Percentiles rank a stretch among this genome's conserved stretches.
phyloP scores from a whole-genome alignment of 2,888 invertebrate species.

The Andrena hattorfiana region DNA sequence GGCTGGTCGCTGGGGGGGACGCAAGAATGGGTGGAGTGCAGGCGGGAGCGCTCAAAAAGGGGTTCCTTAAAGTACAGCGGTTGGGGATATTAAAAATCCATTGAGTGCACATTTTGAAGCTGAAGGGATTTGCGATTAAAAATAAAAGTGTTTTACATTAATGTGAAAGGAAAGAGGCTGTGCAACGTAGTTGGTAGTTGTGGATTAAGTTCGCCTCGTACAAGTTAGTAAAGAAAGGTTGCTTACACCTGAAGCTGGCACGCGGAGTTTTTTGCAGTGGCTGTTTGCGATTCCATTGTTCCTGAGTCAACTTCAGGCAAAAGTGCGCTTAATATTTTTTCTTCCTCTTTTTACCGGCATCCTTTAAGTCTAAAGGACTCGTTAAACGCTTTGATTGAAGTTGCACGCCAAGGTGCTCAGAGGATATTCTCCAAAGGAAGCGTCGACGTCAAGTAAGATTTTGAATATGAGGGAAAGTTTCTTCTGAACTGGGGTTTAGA shows the following conservation, averaged over 20 bases:
- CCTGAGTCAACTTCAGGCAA: constrained; percentile 63
- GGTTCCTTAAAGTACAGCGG: background rate
- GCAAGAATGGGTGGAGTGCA: background rate
- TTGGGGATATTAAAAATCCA: too few relatives aligned
- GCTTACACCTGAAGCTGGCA: constrained; percentile 67
- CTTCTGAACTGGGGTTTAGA: background rate
- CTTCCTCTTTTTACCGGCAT: constrained; percentile 7
- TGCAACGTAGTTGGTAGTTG: constrained; percentile 47
- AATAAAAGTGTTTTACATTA: too few relatives aligned
- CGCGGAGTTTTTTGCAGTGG: constrained; percentile 48
- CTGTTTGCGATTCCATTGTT: constrained; percentile 56
- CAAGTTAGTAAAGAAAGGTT: constrained; percentile 44
- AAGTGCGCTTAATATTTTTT: constrained; percentile 57
- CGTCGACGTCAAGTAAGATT: background rate
- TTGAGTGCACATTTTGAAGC: too few relatives aligned
- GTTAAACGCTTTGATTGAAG: background rate
- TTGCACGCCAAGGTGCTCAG: background rate
- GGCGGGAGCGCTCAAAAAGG: background rate
- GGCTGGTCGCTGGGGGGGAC: too few relatives aligned
- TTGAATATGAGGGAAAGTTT: background rate
- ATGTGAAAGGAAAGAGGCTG: constrained; percentile 30
- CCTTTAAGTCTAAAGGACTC: constrained; percentile 4
- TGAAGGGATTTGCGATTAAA: too few relatives aligned
- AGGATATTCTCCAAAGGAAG: background rate
- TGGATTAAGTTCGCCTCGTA: constrained; percentile 48